Conservation (phyloP, 2,888 invertebrate genomes). For the Agonum fuliginosum region DNA sequence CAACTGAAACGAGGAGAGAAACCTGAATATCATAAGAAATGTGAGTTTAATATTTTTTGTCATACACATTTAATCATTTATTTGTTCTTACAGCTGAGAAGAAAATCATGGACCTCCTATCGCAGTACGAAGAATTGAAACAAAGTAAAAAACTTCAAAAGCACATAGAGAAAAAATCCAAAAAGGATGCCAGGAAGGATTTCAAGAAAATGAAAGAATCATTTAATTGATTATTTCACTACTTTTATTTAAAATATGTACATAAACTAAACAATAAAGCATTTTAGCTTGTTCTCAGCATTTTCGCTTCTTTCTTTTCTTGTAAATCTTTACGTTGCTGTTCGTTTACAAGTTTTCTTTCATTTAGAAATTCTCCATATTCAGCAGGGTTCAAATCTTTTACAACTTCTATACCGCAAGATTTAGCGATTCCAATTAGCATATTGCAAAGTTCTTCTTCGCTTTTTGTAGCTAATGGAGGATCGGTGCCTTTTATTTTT, state of each 20-base stretch:
- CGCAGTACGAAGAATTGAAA: slow-evolving; percentile 88
- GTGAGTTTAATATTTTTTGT: slow-evolving; percentile 72
- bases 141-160: slow-evolving; percentile 85
- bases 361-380: slow-evolving; percentile 87
- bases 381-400: slow-evolving; percentile 84
- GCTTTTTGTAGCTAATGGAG: slow-evolving; percentile 78
- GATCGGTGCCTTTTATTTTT: slow-evolving; percentile 93
- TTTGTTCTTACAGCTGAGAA: slow-evolving; percentile 81
- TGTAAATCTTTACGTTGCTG: slow-evolving; percentile 85
- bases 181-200: slow-evolving; percentile 78
- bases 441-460: slow-evolving; percentile 86
- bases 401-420: slow-evolving; percentile 91
- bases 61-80: slow-evolving; percentile 63
- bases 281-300: slow-evolving; percentile 84
- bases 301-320: slow-evolving; percentile 91
- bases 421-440: slow-evolving; percentile 85
- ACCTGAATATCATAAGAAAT: slow-evolving; percentile 84
- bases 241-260: slow-evolving; percentile 48
- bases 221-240: slow-evolving; percentile 61
- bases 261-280: slow-evolving; percentile 56
- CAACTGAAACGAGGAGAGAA: slow-evolving; percentile 81
- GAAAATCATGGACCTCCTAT: slow-evolving; percentile 83
- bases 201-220: slow-evolving; percentile 62
- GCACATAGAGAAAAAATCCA: slow-evolving; percentile 87
- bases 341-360: slow-evolving; percentile 82